A percentile compares a stretch with the other conserved stretches of the same genome.
Conservation (phyloP, 2,113 vertebrate genomes). For the Eurystomus gularis region DNA sequence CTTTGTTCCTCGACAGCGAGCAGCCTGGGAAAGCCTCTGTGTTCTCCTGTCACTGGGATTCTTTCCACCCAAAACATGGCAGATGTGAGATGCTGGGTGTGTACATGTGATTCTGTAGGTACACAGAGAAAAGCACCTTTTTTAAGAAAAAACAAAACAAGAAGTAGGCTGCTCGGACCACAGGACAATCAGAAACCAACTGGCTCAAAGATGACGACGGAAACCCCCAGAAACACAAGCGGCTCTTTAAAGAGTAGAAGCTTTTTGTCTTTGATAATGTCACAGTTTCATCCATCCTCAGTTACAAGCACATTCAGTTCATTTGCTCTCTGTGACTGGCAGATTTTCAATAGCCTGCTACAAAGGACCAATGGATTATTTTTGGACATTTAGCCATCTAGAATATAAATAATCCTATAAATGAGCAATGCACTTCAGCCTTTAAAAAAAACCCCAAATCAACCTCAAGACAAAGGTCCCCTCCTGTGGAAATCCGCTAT, state of each 20-base stretch:
- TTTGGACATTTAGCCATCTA: neutral
- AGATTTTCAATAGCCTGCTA: neutral
- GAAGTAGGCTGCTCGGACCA: rapidly evolving
- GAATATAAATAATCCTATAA: neutral
- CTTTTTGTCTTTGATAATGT: neutral
- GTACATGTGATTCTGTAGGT: neutral
- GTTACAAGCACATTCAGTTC: neutral
- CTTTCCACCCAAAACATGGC: neutral
- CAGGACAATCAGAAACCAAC: neutral
- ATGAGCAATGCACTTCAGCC: neutral
- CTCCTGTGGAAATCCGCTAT: neutral
- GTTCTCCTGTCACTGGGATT: rapidly evolving
- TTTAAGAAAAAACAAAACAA: no score
- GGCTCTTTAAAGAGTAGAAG: neutral
- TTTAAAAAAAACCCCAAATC: neutral
- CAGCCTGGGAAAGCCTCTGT: neutral
- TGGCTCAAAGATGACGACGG: neutral
- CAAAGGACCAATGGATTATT: neutral
- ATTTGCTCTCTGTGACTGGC: neutral
- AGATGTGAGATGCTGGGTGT: neutral
- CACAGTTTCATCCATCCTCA: neutral
- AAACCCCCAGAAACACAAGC: neutral
- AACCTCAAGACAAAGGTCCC: no score
- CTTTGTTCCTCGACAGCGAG: neutral
- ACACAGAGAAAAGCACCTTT: neutral